phyloP scores from a whole-genome alignment of 2,113 vertebrate genomes.

The Hystrix cristata region DNA sequence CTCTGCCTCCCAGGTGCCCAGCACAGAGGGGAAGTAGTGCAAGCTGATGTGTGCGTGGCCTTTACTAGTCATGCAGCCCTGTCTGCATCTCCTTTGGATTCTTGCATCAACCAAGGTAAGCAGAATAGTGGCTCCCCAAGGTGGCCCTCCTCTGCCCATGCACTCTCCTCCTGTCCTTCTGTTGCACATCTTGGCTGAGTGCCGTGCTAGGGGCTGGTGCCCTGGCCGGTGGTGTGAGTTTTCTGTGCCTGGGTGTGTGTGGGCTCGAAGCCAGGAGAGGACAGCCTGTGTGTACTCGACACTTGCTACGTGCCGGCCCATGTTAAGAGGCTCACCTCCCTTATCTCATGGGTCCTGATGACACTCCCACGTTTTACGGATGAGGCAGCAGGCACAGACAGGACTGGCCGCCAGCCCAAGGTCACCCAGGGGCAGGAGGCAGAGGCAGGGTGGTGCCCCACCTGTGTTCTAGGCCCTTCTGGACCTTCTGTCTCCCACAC shows the following conservation, averaged over 20 bases:
- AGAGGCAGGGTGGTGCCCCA: neutral
- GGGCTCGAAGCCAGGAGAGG: accelerated
- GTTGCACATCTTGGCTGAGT: neutral
- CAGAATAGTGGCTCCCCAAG: neutral
- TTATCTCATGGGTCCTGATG: neutral
- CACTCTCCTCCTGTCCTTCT: too few species aligned
- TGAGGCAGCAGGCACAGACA: neutral
- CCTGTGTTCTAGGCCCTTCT: too few species aligned
- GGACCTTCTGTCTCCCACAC: accelerated
- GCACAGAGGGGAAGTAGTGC: accelerated
- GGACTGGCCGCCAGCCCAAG: neutral
- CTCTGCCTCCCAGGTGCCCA: accelerated
- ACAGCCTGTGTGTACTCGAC: accelerated
- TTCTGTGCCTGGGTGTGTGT: neutral
- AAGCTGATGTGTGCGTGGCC: accelerated
- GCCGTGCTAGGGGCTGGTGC: accelerated
- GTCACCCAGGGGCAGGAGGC: neutral
- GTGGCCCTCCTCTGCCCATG: neutral
- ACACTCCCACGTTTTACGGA: neutral
- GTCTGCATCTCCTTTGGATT: neutral
- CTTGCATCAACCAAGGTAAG: too few species aligned
- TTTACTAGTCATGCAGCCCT: neutral
- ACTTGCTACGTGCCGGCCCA: too few species aligned
- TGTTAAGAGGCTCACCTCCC: neutral
- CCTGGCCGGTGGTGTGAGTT: neutral